Percentiles rank a stretch among this genome's conserved stretches.
Evolutionary conservation across 2,113 vertebrate genomes (phyloP).

Genomic region (Leucopsar rothschildi): DNA sequence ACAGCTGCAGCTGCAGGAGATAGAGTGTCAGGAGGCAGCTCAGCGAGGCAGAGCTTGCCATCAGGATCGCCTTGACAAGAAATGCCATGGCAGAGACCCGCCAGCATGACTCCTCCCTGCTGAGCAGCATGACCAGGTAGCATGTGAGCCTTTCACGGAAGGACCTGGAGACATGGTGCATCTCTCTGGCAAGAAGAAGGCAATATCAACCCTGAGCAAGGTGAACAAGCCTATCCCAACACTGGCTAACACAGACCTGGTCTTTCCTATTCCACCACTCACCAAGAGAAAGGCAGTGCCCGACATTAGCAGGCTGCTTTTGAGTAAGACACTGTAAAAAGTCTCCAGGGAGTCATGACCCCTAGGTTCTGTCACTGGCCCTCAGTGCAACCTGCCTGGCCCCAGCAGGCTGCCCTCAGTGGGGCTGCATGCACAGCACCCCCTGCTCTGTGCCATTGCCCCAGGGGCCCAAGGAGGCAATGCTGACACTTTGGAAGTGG

Average conservation of each 20-base stretch:
- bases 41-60: accelerated
- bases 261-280: not conserved
- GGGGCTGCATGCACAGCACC: not conserved
- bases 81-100: not conserved
- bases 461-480: not conserved
- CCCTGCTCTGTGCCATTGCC: not conserved
- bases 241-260: not conserved
- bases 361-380: not conserved
- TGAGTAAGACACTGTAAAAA: not conserved
- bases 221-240: not conserved
- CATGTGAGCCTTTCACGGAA: not conserved
- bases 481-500: not conserved
- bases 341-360: not conserved
- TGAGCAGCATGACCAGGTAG: not conserved
- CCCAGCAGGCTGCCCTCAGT: not conserved
- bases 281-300: not conserved
- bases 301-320: not conserved
- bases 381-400: not conserved
- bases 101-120: not conserved
- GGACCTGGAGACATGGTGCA: not conserved
- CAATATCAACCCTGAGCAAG: not conserved
- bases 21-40: not conserved
- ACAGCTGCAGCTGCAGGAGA: not conserved
- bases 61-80: not conserved
- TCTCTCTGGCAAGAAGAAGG: not conserved